These are phyloP conservation scores for Macheiramphus alcinus DNA, from an alignment of 2,113 vertebrate species.

Conservation along the genomic window DNA sequence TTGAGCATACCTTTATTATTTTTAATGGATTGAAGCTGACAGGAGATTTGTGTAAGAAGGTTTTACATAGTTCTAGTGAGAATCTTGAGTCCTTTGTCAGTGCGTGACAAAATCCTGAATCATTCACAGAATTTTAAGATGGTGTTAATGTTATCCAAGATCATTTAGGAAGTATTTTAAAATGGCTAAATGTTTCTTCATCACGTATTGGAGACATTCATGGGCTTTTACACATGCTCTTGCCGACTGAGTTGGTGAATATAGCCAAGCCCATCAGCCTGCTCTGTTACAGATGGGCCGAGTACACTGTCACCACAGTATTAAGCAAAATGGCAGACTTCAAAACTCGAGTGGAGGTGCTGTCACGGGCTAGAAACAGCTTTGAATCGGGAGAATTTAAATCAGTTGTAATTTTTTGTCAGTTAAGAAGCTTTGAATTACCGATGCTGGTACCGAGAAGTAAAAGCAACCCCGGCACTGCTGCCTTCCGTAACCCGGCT, in stretches of 20 bases:
- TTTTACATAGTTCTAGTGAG: slow-evolving; percentile 19
- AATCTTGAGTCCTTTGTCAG: background rate
- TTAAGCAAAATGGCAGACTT: background rate
- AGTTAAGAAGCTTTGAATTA: background rate
- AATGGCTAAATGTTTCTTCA: background rate
- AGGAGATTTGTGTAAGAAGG: slow-evolving; percentile 51
- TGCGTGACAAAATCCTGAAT: rapidly evolving
- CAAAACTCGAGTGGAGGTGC: no score
- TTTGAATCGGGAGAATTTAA: background rate
- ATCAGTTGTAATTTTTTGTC: no score
- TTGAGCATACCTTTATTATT: slow-evolving; percentile 34
- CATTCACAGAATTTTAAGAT: background rate
- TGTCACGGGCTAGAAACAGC: background rate
- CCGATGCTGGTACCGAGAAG: rapidly evolving
- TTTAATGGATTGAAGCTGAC: slow-evolving; percentile 11
- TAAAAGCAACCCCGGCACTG: no score
- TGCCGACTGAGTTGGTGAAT: rapidly evolving
- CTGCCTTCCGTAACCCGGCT: rapidly evolving
- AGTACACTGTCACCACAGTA: background rate
- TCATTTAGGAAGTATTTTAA: background rate
- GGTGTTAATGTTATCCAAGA: slow-evolving; percentile 10
- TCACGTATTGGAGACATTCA: rapidly evolving
- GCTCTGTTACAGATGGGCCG: background rate
- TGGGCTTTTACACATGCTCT: rapidly evolving
- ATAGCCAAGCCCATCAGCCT: background rate